A percentile compares a stretch with the other conserved stretches of the same genome.
Conservation (phyloP, 2,797 vertebrate genomes). For the Mycteria americana region DNA sequence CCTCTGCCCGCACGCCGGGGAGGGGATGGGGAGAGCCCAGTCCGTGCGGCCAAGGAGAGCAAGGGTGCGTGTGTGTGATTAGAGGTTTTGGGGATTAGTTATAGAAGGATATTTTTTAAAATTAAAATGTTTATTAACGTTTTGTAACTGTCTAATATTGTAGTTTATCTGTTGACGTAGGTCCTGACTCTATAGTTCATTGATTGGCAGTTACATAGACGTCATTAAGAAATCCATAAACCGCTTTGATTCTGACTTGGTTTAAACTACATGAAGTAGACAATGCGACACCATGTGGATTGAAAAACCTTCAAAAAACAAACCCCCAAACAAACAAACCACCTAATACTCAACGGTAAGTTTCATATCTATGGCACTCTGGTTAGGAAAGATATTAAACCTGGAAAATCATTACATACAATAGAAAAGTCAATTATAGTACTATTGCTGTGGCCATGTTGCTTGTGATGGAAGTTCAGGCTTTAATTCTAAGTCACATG, state of each 20-base stretch:
- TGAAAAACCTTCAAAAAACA: neutral
- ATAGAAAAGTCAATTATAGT: neutral
- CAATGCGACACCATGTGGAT: neutral
- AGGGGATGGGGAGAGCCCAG: too few relatives aligned
- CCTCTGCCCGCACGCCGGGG: fast-evolving
- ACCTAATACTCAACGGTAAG: neutral
- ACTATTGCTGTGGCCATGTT: neutral
- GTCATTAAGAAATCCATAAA: neutral
- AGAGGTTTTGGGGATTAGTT: fast-evolving
- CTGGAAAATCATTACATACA: neutral
- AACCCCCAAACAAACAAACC: neutral
- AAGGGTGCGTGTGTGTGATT: fast-evolving
- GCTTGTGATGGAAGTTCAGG: neutral
- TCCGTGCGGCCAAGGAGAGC: fast-evolving
- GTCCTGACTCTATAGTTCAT: neutral
- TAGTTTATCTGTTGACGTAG: neutral
- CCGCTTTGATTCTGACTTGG: neutral
- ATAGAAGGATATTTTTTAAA: neutral
- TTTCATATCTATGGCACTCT: neutral
- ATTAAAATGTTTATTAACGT: neutral
- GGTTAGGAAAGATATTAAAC: neutral
- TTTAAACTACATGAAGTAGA: neutral
- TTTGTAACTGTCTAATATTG: neutral
- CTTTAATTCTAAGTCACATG: neutral
- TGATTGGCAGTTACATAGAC: neutral